Conservation (phyloP, 2,113 vertebrate species). For the Nibea albiflora region DNA sequence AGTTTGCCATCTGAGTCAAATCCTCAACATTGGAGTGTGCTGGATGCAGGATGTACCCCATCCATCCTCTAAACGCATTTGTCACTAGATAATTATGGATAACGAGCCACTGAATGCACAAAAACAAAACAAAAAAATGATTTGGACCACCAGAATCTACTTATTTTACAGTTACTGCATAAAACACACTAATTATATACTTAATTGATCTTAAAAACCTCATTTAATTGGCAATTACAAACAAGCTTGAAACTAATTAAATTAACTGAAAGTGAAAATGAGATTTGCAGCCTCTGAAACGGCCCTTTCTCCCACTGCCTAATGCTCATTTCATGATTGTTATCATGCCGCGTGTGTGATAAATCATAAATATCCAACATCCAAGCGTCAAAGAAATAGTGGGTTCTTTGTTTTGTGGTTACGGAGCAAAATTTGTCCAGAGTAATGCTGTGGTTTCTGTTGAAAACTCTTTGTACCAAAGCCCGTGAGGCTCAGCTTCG, state of each 20-base stretch:
- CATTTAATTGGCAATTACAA: background rate
- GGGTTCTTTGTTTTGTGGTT: background rate
- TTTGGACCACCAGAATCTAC: background rate
- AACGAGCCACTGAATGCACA: background rate
- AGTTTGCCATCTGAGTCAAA: conserved; percentile 21
- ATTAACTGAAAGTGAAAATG: conserved; percentile 6
- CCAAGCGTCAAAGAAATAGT: conserved; percentile 9
- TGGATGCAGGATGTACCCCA: background rate
- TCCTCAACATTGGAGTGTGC: conserved; percentile 42
- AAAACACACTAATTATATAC: background rate
- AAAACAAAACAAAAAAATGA: background rate
- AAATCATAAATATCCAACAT: conserved; percentile 2
- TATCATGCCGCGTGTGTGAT: background rate
- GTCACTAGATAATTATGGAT: background rate
- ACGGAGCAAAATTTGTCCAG: background rate
- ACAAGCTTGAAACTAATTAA: background rate
- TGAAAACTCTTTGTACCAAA: background rate
- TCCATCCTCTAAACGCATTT: background rate
- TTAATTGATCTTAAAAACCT: background rate
- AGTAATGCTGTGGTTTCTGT: conserved; percentile 22
- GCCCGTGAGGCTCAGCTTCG: background rate
- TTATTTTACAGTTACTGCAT: background rate
- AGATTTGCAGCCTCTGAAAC: background rate
- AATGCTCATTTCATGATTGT: background rate
- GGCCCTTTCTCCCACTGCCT: background rate